Evolutionary conservation across 2,113 vertebrate genomes (phyloP).

Genomic region (Pseudorasbora parva): DNA sequence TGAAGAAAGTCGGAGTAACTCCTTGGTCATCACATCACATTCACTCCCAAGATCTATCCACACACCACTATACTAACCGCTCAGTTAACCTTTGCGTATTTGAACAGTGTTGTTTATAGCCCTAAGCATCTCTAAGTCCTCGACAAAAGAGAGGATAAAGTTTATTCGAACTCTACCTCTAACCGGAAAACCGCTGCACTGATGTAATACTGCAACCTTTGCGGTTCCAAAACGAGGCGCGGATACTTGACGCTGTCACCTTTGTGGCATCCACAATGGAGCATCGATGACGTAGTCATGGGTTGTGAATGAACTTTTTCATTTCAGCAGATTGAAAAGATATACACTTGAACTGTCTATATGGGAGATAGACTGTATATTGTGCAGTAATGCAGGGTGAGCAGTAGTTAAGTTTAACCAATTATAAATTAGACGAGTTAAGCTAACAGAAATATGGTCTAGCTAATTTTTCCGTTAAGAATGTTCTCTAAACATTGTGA

Average conservation of each 20-base stretch:
- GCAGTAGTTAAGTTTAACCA: neutral
- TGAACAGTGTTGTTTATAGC: neutral
- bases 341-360: neutral
- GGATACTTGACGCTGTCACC: conserved; percentile 62
- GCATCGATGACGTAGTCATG: conserved; percentile 68
- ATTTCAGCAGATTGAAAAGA: conserved; percentile 32
- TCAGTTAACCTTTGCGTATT: conserved; percentile 1
- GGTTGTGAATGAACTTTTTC: conserved; percentile 49
- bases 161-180: neutral
- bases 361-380: neutral
- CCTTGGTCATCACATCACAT: neutral
- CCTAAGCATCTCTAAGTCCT: conserved; percentile 1
- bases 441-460: no score
- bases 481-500: no score
- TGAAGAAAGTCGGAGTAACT: no score
- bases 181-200: neutral
- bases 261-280: conserved; percentile 67
- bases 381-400: neutral
- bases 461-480: no score
- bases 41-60: neutral
- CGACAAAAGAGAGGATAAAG: conserved; percentile 32
- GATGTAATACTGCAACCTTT: conserved; percentile 59
- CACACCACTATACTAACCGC: neutral
- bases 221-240: conserved; percentile 64
- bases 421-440: neutral